These are phyloP conservation scores for Uloborus plumipes DNA, from an alignment of 2,888 invertebrate species.

Conservation along the genomic window DNA sequence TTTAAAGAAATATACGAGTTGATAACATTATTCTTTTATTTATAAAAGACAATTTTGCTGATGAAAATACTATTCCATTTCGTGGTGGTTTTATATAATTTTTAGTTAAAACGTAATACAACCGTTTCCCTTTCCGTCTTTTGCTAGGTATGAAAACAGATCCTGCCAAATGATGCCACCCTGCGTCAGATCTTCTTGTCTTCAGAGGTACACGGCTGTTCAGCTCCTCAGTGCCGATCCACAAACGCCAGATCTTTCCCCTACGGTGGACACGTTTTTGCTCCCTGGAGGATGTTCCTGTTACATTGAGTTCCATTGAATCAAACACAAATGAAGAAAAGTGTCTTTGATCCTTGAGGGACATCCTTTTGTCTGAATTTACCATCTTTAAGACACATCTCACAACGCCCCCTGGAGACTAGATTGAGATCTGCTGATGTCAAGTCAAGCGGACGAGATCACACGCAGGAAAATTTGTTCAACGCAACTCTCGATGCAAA, in stretches of 20 bases:
- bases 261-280: slow-evolving; percentile 45
- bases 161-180: slow-evolving; percentile 61
- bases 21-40: too few relatives aligned
- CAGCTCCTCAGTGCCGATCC: slow-evolving; percentile 53
- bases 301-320: slow-evolving; percentile 45
- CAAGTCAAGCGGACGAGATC: too few relatives aligned
- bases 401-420: too few relatives aligned
- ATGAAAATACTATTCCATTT: too few relatives aligned
- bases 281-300: slow-evolving; percentile 59
- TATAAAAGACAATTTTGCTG: too few relatives aligned
- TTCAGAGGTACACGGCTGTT: slow-evolving; percentile 57
- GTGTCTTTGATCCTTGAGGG: not conserved
- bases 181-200: slow-evolving; percentile 52
- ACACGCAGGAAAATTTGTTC: too few relatives aligned
- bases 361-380: not conserved
- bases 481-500: too few relatives aligned
- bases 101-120: too few relatives aligned
- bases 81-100: too few relatives aligned
- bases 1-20: too few relatives aligned
- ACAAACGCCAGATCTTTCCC: slow-evolving; percentile 34
- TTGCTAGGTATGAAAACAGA: slow-evolving; percentile 54
- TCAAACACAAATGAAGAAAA: not conserved
- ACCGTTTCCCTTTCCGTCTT: not conserved
- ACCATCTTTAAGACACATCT: not conserved
- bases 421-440: too few relatives aligned